Evolutionary conservation across 2,888 invertebrate species (phyloP), one percentile per base, ranked within the genome.

Genomic region (Thymelicus sylvestris): DNA sequence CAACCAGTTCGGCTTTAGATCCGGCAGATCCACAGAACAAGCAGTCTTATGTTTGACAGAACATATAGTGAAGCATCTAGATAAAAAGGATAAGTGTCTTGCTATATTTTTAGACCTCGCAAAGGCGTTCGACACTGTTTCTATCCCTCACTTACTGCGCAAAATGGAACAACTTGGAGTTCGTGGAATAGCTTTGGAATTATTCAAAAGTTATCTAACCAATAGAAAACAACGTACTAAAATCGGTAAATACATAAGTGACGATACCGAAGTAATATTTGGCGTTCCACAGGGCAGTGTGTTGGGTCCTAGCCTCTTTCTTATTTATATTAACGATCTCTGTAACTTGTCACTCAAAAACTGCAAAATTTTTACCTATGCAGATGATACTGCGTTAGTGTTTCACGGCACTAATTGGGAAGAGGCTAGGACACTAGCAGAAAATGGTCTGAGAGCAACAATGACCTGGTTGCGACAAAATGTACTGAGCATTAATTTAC

Each of bases 1-100:
- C 3, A 50, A 15, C 10, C 67, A 72, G 41, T 72, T 57, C 13
- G 72, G 72, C 0, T 72, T 72, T 44, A 63, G 72, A 67, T 7
- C 31, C 2, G 39, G 19, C 0, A 67, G 10, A 31, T 50, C 57
- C 12, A 62, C 71, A 1, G 67, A 72, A 8, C 47, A 48, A n/a
- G 71, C 71, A 7, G 63, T 67, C 31, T 38, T n/a, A 8, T 8
- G 15, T 61, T 7, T 61, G 8, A 41, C 41, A 6, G 15, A 39
- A 15, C 4, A n/a, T 10, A 10, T 61, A 5, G 41, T 15, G 19
- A 44, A 38, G 5, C n/a, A 41, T 15, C 61, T 61, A 8, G 61
- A 61, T 41, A 61, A 38, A 7, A 39, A 39, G 13, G 38, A 59
- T 6, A 64, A 64, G 8, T 44, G 44, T 24, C 8, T 50, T 38